Evolutionary conservation across 2,113 vertebrate genomes (phyloP).

Genomic region (Girardinichthys multiradiatus): DNA sequence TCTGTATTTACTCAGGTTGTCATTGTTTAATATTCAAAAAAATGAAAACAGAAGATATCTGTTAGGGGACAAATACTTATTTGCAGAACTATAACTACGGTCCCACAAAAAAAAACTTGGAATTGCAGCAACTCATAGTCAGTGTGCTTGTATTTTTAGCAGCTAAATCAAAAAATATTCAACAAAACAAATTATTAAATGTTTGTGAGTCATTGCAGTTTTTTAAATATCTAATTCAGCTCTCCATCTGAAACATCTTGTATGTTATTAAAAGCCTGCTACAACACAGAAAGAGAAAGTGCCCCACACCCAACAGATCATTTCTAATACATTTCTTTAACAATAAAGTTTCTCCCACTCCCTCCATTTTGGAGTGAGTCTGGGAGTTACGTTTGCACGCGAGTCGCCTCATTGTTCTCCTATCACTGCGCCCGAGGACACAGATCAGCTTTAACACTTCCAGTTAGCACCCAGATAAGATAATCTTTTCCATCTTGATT

Average conservation of each 20-base stretch:
- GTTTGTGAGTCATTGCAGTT: neutral
- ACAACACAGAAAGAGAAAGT: conserved; percentile 7
- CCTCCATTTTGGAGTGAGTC: conserved; percentile 52
- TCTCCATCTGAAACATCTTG: neutral
- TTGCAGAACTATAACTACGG: neutral
- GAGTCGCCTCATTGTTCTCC: conserved; percentile 33
- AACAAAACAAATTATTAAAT: neutral
- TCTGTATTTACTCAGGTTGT: too few relatives aligned
- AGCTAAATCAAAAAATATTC: neutral
- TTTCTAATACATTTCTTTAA: conserved; percentile 40
- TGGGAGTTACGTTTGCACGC: conserved; percentile 56
- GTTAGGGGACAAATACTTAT: neutral
- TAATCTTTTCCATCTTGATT: conserved; percentile 1
- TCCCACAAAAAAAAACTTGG: neutral
- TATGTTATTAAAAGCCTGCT: neutral
- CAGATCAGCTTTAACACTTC: neutral
- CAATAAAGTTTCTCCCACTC: conserved; percentile 68
- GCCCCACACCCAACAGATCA: conserved; percentile 29
- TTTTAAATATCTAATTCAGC: neutral
- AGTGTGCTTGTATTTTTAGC: conserved; percentile 5
- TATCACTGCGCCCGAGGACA: conserved; percentile 23
- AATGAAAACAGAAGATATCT: neutral
- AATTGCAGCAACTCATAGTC: conserved; percentile 3
- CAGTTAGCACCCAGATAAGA: conserved; percentile 10
- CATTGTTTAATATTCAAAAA: neutral